Conservation (phyloP, 2,888 invertebrate species). For the Therioaphis trifolii region DNA sequence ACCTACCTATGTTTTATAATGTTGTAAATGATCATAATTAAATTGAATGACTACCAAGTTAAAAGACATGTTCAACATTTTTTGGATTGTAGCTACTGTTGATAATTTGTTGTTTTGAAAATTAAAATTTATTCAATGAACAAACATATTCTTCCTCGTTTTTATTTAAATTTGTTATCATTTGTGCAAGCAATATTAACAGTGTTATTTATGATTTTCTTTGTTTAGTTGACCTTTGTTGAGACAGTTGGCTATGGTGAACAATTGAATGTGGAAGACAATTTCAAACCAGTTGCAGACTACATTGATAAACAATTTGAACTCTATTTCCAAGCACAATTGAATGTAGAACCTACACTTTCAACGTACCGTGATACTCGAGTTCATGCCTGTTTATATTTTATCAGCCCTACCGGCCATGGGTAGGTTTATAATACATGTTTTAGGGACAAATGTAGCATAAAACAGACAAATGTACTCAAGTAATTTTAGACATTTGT, state of each 20-base stretch:
- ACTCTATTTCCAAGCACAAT: conserved; percentile 95
- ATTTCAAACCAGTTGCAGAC: conserved; percentile 97
- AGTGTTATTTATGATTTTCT: conserved; percentile 46
- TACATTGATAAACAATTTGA: conserved; percentile 99
- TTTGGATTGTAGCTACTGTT: too few relatives aligned
- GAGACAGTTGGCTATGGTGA: conserved; percentile 99
- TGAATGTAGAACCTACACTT: conserved; percentile 94
- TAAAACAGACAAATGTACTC: too few relatives aligned
- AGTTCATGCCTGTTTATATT: conserved; percentile 97
- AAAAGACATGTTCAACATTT: too few relatives aligned
- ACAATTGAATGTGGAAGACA: conserved; percentile 99
- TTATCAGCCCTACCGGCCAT: conserved; percentile 95
- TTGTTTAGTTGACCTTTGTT: conserved; percentile 85
- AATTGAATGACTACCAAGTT: too few relatives aligned
- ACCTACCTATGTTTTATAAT: too few relatives aligned
- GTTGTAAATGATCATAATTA: neutral
- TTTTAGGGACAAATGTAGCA: neutral
- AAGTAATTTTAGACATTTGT: too few relatives aligned
- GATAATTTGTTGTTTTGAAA: too few relatives aligned
- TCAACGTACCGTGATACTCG: conserved; percentile 93
- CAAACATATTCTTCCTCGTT: too few relatives aligned
- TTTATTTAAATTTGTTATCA: too few relatives aligned
- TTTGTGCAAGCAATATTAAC: too few relatives aligned
- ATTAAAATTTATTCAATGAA: too few relatives aligned
- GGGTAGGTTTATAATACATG: conserved; percentile 75